These are phyloP conservation scores for Clarias laeviceps DNA, from an alignment of 2,797 vertebrate genomes.

Conservation along the genomic window DNA sequence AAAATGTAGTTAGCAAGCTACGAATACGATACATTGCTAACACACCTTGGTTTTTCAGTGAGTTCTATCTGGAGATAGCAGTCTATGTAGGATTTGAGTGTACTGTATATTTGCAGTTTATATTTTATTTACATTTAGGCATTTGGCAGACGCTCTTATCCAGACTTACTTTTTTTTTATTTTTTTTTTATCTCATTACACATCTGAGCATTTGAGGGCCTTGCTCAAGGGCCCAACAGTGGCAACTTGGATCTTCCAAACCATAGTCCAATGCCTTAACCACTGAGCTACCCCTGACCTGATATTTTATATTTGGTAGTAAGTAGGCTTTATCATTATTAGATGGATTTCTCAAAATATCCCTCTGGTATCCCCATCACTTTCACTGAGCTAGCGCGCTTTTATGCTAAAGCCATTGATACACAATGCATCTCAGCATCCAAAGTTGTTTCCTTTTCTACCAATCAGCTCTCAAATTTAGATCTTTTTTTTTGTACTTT, in stretches of 20 bases:
- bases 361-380: not conserved
- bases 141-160: too few species aligned
- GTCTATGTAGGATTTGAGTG: too few species aligned
- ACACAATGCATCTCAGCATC: not conserved
- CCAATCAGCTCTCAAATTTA: slow-evolving; percentile 5
- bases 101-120: not conserved
- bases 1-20: not conserved
- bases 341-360: not conserved
- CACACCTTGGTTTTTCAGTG: not conserved
- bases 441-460: not conserved
- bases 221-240: too few species aligned
- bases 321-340: not conserved
- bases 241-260: too few species aligned
- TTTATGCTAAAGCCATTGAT: not conserved
- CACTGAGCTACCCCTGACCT: too few species aligned
- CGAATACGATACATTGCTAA: not conserved
- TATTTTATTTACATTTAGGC: too few species aligned
- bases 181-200: too few species aligned
- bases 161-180: too few species aligned
- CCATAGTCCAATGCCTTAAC: too few species aligned
- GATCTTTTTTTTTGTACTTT: not conserved
- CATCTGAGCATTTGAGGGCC: too few species aligned
- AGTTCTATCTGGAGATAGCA: not conserved
- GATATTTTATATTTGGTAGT: not conserved
- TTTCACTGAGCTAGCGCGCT: not conserved